Percentiles rank a stretch among this genome's conserved stretches.
Evolutionary conservation across 2,888 invertebrate genomes (phyloP).

Genomic region (Laothoe populi): DNA sequence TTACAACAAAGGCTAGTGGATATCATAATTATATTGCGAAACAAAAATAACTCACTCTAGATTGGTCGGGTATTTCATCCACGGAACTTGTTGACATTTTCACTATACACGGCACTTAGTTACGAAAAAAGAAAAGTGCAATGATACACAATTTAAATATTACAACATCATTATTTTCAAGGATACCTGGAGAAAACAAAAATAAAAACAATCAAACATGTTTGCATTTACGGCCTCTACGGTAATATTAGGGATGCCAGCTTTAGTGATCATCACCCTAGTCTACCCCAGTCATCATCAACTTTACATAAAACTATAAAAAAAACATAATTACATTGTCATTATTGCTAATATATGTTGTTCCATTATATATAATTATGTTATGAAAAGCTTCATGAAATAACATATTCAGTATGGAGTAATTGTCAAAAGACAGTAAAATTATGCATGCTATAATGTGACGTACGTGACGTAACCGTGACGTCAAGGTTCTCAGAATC

Average conservation of each 20-base stretch:
- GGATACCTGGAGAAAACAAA: slow-evolving; percentile 23
- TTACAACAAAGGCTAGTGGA: slow-evolving; percentile 47
- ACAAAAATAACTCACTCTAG: slow-evolving; percentile 58
- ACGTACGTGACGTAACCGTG: no score
- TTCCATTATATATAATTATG: no score
- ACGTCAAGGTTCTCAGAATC: no score
- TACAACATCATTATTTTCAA: slow-evolving; percentile 52
- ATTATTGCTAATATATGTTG: no score
- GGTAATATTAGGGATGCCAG: slow-evolving; percentile 4
- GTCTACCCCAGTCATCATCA: no score
- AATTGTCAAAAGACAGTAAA: no score
- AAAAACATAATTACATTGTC: no score
- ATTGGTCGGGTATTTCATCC: slow-evolving; percentile 76
- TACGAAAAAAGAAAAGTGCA: slow-evolving; percentile 28
- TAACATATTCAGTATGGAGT: no score
- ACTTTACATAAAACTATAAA: no score
- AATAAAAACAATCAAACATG: slow-evolving; percentile 20
- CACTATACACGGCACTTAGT: slow-evolving; percentile 28
- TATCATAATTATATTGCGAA: slow-evolving; percentile 34
- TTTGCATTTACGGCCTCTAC: background rate
- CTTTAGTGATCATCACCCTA: background rate
- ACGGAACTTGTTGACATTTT: slow-evolving; percentile 74
- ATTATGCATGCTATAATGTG: no score
- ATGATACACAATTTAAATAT: slow-evolving; percentile 32
- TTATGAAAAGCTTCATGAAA: no score